Evolutionary conservation across 2,888 invertebrate genomes (phyloP).

Genomic region (Hoplodrina ambigua): DNA sequence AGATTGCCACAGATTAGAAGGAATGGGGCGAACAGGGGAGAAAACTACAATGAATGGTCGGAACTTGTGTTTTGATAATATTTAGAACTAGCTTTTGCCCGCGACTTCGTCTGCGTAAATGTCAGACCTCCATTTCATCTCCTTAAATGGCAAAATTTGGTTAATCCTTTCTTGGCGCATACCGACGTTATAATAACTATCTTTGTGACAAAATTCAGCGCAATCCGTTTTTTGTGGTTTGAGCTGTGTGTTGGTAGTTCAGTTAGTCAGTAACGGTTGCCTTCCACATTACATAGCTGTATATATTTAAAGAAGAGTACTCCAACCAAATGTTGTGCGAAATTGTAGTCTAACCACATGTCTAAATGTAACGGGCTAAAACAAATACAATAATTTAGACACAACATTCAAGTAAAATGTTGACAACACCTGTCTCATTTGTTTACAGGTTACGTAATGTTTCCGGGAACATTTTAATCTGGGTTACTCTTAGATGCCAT

Average conservation of each 20-base stretch:
- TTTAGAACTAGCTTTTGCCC: neutral
- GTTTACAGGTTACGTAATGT: constrained; percentile 34
- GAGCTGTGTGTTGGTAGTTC: too few relatives aligned
- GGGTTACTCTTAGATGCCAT: constrained; percentile 23
- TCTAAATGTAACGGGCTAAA: neutral
- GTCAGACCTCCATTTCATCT: too few relatives aligned
- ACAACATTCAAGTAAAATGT: constrained; percentile 40
- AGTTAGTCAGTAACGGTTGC: too few relatives aligned
- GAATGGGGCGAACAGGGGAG: constrained; percentile 31
- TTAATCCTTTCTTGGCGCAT: too few relatives aligned
- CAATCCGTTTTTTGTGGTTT: too few relatives aligned
- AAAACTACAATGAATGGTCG: constrained; percentile 42
- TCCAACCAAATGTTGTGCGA: neutral
- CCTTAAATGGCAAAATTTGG: too few relatives aligned
- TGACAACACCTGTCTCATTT: constrained; percentile 38
- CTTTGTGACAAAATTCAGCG: too few relatives aligned
- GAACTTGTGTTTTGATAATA: constrained; percentile 13
- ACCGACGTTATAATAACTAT: too few relatives aligned
- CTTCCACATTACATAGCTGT: too few relatives aligned
- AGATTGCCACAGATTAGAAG: constrained; percentile 60
- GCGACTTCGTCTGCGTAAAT: too few relatives aligned
- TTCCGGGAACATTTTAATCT: constrained; percentile 34
- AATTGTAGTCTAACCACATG: neutral
- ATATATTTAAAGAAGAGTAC: too few relatives aligned
- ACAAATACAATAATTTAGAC: constrained; percentile 35